Conservation (phyloP, 1,140 invertebrate genomes). For the Aphelenchoides besseyi region DNA sequence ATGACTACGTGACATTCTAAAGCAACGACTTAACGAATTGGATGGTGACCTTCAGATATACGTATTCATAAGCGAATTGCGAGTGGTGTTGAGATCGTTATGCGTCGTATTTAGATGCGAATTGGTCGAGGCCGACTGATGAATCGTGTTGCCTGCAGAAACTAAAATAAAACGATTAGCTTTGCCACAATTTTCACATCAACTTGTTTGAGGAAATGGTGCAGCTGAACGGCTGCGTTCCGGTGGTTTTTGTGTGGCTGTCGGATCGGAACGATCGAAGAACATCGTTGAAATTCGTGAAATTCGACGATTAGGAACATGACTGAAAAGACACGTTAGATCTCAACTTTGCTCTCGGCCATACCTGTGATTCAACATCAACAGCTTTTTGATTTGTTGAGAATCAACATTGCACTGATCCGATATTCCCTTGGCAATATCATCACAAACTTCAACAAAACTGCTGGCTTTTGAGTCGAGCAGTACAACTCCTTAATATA, state of each 20-base stretch:
- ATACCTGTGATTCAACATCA: conserved; percentile 33
- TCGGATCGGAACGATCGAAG: conserved; percentile 33
- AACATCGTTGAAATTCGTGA: conserved; percentile 44
- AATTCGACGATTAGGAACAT: conserved; percentile 42
- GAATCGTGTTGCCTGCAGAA: not conserved
- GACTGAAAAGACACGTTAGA: conserved; percentile 30
- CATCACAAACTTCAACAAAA: conserved; percentile 34
- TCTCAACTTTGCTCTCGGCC: too few relatives aligned
- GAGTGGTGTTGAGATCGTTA: not conserved
- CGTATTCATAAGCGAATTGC: not conserved
- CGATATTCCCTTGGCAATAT: conserved; percentile 34
- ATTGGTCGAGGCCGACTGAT: not conserved
- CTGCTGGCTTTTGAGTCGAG: conserved; percentile 32
- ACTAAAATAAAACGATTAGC: too few relatives aligned
- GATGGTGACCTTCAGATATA: not conserved
- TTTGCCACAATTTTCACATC: too few relatives aligned
- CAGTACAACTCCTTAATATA: conserved; percentile 25
- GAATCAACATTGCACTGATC: conserved; percentile 13
- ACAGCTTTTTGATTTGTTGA: conserved; percentile 31
- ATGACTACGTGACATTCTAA: too few relatives aligned
- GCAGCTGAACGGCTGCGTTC: conserved; percentile 1
- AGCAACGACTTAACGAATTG: too few relatives aligned
- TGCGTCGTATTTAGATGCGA: not conserved
- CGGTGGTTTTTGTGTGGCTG: not conserved
- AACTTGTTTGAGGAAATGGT: not conserved